Percentiles rank a stretch among this genome's conserved stretches.
Conservation (phyloP, 2,797 vertebrate species). For the Sebastes iracundus region DNA sequence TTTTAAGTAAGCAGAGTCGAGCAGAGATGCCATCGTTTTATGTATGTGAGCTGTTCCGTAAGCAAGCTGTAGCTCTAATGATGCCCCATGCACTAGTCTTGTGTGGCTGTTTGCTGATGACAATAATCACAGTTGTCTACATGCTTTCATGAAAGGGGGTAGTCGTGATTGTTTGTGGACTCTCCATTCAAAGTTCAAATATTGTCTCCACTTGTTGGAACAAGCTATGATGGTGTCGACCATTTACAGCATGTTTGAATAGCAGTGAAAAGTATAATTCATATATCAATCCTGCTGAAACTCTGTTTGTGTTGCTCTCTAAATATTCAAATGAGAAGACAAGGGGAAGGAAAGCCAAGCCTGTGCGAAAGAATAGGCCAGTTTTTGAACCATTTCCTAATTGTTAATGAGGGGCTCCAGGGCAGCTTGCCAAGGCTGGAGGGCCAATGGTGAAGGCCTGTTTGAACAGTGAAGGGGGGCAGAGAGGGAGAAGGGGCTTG, state of each 20-base stretch:
- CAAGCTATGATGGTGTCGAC: neutral
- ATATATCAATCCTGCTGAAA: constrained; percentile 42
- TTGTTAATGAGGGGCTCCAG: constrained; percentile 83
- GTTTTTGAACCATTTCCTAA: constrained; percentile 93
- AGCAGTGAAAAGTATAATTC: constrained; percentile 43
- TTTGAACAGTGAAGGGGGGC: constrained; percentile 56
- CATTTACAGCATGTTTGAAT: constrained; percentile 10
- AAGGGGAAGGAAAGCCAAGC: constrained; percentile 81
- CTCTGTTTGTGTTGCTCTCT: constrained; percentile 72
- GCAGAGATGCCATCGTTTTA: neutral
- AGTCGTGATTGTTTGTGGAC: neutral
- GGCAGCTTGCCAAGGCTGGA: constrained; percentile 75
- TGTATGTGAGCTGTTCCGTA: neutral
- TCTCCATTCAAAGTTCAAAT: constrained; percentile 1
- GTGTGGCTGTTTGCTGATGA: constrained; percentile 13
- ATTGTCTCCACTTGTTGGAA: constrained; percentile 13
- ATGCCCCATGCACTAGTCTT: neutral
- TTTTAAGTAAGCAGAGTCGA: neutral
- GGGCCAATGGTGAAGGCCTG: constrained; percentile 70
- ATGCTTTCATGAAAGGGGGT: neutral
- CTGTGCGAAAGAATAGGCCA: constrained; percentile 82
- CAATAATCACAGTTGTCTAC: constrained; percentile 1
- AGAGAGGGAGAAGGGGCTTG: constrained; percentile 69
- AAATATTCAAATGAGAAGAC: constrained; percentile 86
- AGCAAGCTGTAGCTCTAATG: neutral